These are phyloP conservation scores for Lepisosteus osseus DNA, from an alignment of 2,113 vertebrate species.

Conservation along the genomic window DNA sequence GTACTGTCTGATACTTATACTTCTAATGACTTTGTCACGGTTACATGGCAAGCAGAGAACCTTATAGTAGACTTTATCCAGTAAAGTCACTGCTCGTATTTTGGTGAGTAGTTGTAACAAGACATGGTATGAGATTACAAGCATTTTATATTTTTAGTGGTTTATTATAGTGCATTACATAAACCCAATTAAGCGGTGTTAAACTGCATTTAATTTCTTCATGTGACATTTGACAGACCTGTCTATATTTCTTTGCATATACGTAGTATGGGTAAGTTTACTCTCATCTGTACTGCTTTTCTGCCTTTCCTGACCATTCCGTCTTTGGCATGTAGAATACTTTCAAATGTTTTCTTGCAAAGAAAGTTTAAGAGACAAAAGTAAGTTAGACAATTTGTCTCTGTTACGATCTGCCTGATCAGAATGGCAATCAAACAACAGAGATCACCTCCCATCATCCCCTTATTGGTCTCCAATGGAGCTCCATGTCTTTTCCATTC, in stretches of 20 bases:
- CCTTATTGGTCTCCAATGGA: constrained; percentile 12
- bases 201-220: background rate
- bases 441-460: constrained; percentile 10
- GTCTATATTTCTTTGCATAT: background rate
- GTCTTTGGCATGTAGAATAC: background rate
- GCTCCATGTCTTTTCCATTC: constrained; percentile 14
- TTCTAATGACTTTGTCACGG: no score
- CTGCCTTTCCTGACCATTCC: background rate
- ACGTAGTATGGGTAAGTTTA: background rate
- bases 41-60: no score
- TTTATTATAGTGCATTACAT: no score
- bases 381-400: constrained; percentile 9
- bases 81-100: no score
- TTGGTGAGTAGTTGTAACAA: no score
- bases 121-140: no score
- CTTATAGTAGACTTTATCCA: no score
- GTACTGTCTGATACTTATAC: no score
- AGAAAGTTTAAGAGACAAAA: background rate
- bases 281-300: background rate
- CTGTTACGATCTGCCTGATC: background rate
- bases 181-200: no score
- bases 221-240: background rate
- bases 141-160: no score
- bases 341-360: background rate
- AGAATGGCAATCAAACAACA: constrained; percentile 15